phyloP scores from a whole-genome alignment of 2,888 invertebrate genomes.

The Hoplodrina ambigua region DNA sequence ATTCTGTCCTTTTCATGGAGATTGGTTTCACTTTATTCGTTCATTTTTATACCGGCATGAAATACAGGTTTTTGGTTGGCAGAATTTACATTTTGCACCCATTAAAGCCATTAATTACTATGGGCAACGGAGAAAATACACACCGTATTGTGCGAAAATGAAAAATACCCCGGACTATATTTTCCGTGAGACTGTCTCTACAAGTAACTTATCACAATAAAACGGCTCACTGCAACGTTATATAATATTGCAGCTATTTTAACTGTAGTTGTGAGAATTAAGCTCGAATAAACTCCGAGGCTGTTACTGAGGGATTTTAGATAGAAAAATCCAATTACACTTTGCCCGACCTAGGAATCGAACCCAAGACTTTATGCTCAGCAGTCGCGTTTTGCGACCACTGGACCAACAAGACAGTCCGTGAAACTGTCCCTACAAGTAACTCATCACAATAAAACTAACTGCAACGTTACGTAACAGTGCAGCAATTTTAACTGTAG shows the following conservation, averaged over 20 bases:
- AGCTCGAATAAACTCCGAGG: no score
- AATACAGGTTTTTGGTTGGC: slow-evolving; percentile 17
- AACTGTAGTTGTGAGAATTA: slow-evolving; percentile 39
- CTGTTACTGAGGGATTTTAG: no score
- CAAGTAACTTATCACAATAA: slow-evolving; percentile 46
- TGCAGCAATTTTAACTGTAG: slow-evolving; percentile 46
- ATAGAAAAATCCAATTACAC: no score
- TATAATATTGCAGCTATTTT: slow-evolving; percentile 54
- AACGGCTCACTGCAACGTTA: slow-evolving; percentile 52
- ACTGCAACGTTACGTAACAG: slow-evolving; percentile 56
- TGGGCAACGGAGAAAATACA: slow-evolving; percentile 42
- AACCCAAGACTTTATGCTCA: no score
- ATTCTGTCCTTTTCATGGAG: slow-evolving; percentile 29
- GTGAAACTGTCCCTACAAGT: slow-evolving; percentile 33
- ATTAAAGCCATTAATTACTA: slow-evolving; percentile 46
- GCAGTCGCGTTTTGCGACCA: no score
- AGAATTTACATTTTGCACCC: slow-evolving; percentile 41
- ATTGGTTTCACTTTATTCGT: slow-evolving; percentile 34
- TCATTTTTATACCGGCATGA: slow-evolving; percentile 29
- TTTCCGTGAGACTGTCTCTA: slow-evolving; percentile 31
- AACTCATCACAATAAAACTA: slow-evolving; percentile 47
- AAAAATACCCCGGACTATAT: slow-evolving; percentile 36
- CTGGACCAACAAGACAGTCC: not conserved
- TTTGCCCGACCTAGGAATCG: no score
- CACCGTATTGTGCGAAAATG: slow-evolving; percentile 39